These are phyloP conservation scores for Cephus pulcher DNA, from an alignment of 2,888 invertebrate species.

Conservation along the genomic window DNA sequence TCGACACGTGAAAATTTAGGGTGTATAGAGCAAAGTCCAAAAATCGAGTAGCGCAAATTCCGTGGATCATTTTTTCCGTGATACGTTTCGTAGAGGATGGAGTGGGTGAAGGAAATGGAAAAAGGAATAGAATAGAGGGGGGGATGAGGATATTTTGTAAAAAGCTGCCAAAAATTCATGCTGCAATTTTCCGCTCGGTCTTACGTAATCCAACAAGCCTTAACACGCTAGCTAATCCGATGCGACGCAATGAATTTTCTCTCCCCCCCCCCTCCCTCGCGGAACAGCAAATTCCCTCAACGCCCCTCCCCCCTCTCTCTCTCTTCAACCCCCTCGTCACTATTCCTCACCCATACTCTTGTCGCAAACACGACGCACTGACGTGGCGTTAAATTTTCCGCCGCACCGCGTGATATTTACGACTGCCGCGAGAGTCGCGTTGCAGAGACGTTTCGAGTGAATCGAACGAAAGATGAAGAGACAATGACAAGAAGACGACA, in stretches of 20 bases:
- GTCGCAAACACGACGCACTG: constrained; percentile 23
- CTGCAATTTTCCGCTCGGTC: constrained; percentile 24
- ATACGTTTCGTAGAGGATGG: background rate
- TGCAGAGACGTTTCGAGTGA: background rate
- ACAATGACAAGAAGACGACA: background rate
- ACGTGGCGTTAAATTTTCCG: constrained; percentile 46
- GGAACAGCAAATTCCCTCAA: background rate
- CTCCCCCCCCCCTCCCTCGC: background rate
- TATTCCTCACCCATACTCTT: background rate
- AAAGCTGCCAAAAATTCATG: constrained; percentile 39
- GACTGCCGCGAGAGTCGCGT: constrained; percentile 11
- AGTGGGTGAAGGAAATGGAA: background rate
- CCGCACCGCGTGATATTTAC: constrained; percentile 26
- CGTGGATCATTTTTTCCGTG: no score
- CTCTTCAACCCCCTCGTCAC: background rate
- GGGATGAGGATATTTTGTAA: background rate
- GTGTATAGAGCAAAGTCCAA: no score
- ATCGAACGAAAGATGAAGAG: background rate
- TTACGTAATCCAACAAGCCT: constrained; percentile 31
- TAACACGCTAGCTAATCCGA: background rate
- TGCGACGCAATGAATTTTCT: background rate
- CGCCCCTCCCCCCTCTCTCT: constrained; percentile 7
- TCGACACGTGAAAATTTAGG: no score
- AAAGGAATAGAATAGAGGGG: background rate
- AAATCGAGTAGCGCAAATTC: no score